These are phyloP conservation scores for Phyllotreta striolata DNA, from an alignment of 2,888 invertebrate genomes.

Conservation along the genomic window DNA sequence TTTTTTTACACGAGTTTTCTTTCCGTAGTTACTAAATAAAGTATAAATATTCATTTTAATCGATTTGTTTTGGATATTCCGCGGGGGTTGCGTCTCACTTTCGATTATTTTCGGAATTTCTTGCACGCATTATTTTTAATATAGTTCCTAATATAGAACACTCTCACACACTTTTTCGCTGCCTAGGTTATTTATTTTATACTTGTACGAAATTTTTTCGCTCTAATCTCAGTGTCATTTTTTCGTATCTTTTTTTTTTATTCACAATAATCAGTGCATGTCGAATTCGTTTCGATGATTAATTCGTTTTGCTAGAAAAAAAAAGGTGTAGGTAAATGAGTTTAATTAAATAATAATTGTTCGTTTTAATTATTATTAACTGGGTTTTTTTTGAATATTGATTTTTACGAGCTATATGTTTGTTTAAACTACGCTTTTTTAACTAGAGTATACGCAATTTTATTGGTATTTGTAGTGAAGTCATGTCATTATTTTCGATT, in stretches of 20 bases:
- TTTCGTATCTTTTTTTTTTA: constrained; percentile 13
- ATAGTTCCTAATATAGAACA: constrained; percentile 55
- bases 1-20: neutral
- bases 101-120: constrained; percentile 34
- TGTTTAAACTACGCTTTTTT: constrained; percentile 10
- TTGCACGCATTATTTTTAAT: constrained; percentile 53
- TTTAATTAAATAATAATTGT: neutral
- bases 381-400: neutral
- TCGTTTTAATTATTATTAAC: constrained; percentile 13
- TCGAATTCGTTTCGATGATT: constrained; percentile 23
- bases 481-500: no score
- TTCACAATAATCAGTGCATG: constrained; percentile 27
- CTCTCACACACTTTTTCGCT: constrained; percentile 50
- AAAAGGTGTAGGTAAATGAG: neutral
- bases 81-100: constrained; percentile 33
- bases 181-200: constrained; percentile 45
- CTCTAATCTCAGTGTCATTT: constrained; percentile 52
- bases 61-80: constrained; percentile 18
- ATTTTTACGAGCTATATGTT: constrained; percentile 6
- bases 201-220: constrained; percentile 52
- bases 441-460: constrained; percentile 15
- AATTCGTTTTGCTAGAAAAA: constrained; percentile 13
- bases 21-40: no score
- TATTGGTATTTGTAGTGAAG: neutral
- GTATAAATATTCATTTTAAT: constrained; percentile 14